A percentile compares a stretch with the other conserved stretches of the same genome.
phyloP scores from a whole-genome alignment of 2,797 vertebrate species.

The Podargus strigoides region DNA sequence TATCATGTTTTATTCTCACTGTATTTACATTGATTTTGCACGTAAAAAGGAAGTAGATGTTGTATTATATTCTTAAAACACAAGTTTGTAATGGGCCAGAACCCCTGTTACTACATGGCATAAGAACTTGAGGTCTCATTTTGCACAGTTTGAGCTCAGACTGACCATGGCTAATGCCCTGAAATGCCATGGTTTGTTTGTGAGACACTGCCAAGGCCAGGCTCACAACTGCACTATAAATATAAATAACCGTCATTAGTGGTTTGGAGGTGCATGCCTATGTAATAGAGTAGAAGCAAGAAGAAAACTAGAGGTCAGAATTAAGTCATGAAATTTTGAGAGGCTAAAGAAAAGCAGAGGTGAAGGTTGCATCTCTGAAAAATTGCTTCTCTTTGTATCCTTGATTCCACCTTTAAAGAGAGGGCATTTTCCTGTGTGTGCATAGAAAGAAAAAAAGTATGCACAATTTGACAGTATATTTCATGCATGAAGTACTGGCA shows the following conservation, averaged over 20 bases:
- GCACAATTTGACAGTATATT: neutral
- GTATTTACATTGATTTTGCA: neutral
- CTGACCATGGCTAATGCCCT: neutral
- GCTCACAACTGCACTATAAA: neutral
- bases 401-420: neutral
- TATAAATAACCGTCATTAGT: neutral
- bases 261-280: neutral
- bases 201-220: neutral
- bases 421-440: neutral
- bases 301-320: neutral
- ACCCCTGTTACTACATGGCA: neutral
- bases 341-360: neutral
- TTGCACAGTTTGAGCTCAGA: neutral
- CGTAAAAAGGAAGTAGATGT: neutral
- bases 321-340: neutral
- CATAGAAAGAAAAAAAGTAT: neutral
- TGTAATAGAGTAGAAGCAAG: neutral
- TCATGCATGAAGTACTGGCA: neutral
- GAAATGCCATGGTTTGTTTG: neutral
- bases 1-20: neutral
- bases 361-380: neutral
- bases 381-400: neutral
- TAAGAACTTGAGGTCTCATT: neutral
- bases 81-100: neutral
- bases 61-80: neutral